Percentiles rank a stretch among this genome's conserved stretches.
Conservation (phyloP, 2,113 vertebrate species). For the Podarcis cretensis region DNA sequence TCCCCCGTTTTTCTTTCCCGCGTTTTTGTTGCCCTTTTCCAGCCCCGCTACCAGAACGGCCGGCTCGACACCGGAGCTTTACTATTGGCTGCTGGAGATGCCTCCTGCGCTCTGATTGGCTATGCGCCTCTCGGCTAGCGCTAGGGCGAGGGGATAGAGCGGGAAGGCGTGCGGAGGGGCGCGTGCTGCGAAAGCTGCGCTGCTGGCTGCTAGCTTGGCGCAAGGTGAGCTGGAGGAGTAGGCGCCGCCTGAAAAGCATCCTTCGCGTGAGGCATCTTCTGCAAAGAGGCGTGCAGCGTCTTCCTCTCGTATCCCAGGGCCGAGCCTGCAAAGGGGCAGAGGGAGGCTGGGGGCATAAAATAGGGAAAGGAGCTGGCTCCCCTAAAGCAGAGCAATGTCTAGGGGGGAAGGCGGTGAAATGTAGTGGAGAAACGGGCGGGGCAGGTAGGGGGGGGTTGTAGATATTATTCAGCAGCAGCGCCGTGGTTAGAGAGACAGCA, state of each 20-base stretch:
- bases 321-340: neutral
- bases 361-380: neutral
- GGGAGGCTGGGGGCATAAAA: neutral
- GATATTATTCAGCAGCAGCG: neutral
- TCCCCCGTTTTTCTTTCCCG: neutral
- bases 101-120: slow-evolving; percentile 42
- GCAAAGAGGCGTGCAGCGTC: neutral
- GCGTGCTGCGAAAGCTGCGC: too few relatives aligned
- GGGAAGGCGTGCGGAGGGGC: neutral
- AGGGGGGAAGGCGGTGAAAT: neutral
- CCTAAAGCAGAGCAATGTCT: neutral
- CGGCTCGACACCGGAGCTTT: neutral
- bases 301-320: neutral
- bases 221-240: neutral
- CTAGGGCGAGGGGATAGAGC: neutral
- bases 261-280: neutral
- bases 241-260: too few relatives aligned
- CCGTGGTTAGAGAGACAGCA: too few relatives aligned
- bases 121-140: neutral
- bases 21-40: neutral
- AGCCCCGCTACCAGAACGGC: accelerated
- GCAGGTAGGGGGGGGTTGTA: neutral
- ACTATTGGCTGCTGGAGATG: slow-evolving; percentile 4
- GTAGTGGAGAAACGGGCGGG: neutral
- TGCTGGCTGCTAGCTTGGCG: neutral